phyloP scores from a whole-genome alignment of 2,797 vertebrate species.

The Nyctalus aviator region DNA sequence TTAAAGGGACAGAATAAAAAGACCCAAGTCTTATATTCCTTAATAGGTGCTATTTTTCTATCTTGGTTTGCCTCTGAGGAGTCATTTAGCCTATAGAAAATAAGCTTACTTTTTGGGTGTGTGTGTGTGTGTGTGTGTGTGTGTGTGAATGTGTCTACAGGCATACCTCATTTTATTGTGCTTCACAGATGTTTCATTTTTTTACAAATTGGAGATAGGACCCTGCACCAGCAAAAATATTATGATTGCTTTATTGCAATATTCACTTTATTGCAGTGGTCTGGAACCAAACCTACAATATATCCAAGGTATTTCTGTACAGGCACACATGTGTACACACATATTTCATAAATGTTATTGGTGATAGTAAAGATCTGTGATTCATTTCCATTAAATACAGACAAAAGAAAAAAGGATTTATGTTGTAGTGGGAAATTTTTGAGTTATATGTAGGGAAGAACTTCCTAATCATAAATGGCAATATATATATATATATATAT shows the following conservation, averaged over 20 bases:
- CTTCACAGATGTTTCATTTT: not conserved
- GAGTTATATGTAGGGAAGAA: conserved; percentile 7
- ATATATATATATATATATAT: not conserved
- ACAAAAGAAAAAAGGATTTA: not conserved
- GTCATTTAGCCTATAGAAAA: conserved; percentile 7
- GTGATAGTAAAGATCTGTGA: conserved; percentile 23
- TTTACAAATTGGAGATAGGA: not conserved
- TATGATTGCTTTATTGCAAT: not conserved
- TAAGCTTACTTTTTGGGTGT: not conserved
- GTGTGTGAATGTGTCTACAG: not conserved
- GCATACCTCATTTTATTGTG: not conserved
- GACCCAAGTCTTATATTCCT: not conserved
- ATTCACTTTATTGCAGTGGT: not conserved
- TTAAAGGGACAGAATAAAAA: conserved; percentile 15
- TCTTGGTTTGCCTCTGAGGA: conserved; percentile 14
- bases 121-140: not conserved
- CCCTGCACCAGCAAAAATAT: not conserved
- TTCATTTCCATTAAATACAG: conserved; percentile 16
- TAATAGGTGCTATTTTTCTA: conserved; percentile 28
- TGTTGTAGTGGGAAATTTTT: not conserved
- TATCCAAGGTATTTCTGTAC: not conserved
- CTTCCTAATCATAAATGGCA: conserved; percentile 29
- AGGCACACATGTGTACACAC: not conserved
- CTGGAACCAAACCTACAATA: not conserved
- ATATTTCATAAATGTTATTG: conserved; percentile 3